Evolutionary conservation across 2,888 invertebrate genomes (phyloP), one percentile per base, ranked within the genome.

Genomic region (Tromatobia lineatoria): DNA sequence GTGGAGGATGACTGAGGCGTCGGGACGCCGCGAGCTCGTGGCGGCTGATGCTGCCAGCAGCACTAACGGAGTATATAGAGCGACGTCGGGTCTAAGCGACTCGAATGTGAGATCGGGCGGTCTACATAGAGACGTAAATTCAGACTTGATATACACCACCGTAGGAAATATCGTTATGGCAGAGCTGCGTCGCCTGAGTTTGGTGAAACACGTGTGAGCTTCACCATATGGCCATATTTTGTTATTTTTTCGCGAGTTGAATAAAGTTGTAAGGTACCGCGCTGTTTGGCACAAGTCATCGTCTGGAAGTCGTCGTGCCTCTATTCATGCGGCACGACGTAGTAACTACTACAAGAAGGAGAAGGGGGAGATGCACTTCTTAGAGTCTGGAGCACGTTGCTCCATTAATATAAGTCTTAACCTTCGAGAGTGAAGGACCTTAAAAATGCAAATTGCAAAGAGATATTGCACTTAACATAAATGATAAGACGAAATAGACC

Each of bases 1-100:
- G 86, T 87, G 87, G 89, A 89, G 90, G 87, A 89, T 90, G 87
- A 93, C 93, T 93, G 93, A 90, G 89, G 90, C 93, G 92, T 90
- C 91, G 91, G 89, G 92, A 92, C 91, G 92, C 90, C 84, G 82
- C 83, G 83, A 81, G 83, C 80, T 85, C 81, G 78, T 85, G 82
- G 81, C 82, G 57, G 73, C 70, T 66, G 66, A 78, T 78, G 82
- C 76, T 71, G 80, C 78, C 77, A 79, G 85, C 70, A 73, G 74
- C 73, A 47, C 34, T 70, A 69, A 47, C 57, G 74, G 23, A 54
- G 70, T 69, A 83, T 76, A 73, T 78, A 79, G 80, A 80, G 54
- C 80, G 66, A 69, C 83, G 76, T 81, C 70, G 83, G 59, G 69
- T 79, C 47, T 67, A 29, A n/a, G 45, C 66, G 45, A 76, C 67